Percentiles rank a stretch among this genome's conserved stretches.
phyloP scores from a whole-genome alignment of 2,888 invertebrate genomes.

The Caenorhabditis sp. region DNA sequence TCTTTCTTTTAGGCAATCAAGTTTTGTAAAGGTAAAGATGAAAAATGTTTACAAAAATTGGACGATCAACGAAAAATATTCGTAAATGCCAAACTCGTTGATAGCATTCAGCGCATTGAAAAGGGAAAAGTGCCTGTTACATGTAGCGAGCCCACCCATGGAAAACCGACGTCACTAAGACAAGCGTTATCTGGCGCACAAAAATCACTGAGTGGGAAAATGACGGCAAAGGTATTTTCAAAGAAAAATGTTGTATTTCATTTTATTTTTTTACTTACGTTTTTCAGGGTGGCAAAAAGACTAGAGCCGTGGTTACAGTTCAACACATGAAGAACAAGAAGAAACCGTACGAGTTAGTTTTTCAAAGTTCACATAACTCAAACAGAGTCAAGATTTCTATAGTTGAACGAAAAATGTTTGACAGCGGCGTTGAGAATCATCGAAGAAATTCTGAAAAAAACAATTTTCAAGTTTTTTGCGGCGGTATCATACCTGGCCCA shows the following conservation, averaged over 20 bases:
- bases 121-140: slow-evolving; percentile 53
- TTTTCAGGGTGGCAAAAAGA: slow-evolving; percentile 34
- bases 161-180: slow-evolving; percentile 50
- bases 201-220: slow-evolving; percentile 41
- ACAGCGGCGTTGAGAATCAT: no score
- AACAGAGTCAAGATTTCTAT: no score
- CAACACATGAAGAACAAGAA: slow-evolving; percentile 50
- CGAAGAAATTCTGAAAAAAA: no score
- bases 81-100: slow-evolving; percentile 68
- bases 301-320: slow-evolving; percentile 34
- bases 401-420: no score
- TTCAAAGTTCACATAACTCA: no score
- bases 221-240: slow-evolving; percentile 21
- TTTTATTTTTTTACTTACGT: neutral
- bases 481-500: no score
- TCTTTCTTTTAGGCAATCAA: slow-evolving; percentile 61
- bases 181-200: slow-evolving; percentile 57
- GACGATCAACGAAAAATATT: slow-evolving; percentile 65
- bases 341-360: slow-evolving; percentile 28
- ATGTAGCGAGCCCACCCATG: slow-evolving; percentile 21
- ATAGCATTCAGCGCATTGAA: slow-evolving; percentile 70
- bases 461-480: no score
- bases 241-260: neutral
- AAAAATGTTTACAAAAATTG: slow-evolving; percentile 52
- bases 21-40: slow-evolving; percentile 70